phyloP scores from a whole-genome alignment of 2,888 invertebrate species.

The Automeris io region DNA sequence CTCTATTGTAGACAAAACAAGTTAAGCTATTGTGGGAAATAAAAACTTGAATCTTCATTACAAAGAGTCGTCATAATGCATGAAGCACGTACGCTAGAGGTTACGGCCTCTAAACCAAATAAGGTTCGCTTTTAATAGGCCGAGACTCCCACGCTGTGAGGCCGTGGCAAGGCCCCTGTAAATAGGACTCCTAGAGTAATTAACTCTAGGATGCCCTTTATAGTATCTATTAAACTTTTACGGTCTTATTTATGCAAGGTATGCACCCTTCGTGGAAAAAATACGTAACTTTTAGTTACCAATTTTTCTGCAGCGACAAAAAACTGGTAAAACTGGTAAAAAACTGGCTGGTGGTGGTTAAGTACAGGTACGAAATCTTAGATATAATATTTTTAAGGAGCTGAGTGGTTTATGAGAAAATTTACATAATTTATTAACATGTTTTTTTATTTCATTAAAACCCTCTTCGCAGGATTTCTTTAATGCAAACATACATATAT shows the following conservation, averaged over 20 bases:
- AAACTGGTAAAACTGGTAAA: too few species aligned
- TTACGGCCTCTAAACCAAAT: slow-evolving; percentile 3
- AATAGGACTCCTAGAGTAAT: slow-evolving; percentile 4
- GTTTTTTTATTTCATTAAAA: too few species aligned
- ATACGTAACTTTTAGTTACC: too few species aligned
- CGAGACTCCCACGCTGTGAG: slow-evolving; percentile 34
- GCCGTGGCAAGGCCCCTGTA: slow-evolving; percentile 21
- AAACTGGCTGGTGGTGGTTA: too few species aligned
- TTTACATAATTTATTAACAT: neutral
- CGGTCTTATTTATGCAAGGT: too few species aligned
- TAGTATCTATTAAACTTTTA: too few species aligned
- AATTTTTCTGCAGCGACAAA: too few species aligned
- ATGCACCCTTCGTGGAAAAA: too few species aligned
- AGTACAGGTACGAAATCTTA: too few species aligned
- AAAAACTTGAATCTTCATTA: neutral
- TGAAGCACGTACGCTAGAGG: slow-evolving; percentile 1
- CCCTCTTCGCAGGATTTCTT: too few species aligned
- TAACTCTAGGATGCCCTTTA: slow-evolving; percentile 1
- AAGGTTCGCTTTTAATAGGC: slow-evolving; percentile 21
- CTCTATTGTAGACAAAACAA: neutral
- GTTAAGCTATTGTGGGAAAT: neutral
- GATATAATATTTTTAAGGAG: neutral
- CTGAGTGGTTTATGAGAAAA: neutral
- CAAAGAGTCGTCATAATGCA: slow-evolving; percentile 1
- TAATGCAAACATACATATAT: too few species aligned